Evolutionary conservation across 2,888 invertebrate genomes (phyloP).

Genomic region (Oligia latruncula): DNA sequence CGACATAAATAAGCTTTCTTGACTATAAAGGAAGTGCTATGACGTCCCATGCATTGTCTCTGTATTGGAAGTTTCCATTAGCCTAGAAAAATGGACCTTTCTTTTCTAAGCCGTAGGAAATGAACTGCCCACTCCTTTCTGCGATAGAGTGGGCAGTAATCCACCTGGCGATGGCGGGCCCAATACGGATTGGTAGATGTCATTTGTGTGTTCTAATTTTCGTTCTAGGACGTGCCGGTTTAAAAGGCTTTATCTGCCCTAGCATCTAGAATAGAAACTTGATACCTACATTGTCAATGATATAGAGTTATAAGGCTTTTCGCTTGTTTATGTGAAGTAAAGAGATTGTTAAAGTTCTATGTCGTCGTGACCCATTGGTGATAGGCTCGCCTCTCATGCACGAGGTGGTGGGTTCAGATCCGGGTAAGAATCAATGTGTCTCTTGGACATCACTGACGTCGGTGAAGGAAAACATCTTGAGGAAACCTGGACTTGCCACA

Average conservation of each 20-base stretch:
- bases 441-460: background rate
- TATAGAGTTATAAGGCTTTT: too few species aligned
- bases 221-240: background rate
- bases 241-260: background rate
- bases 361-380: background rate
- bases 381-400: background rate
- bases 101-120: background rate
- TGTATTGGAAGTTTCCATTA: conserved; percentile 31
- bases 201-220: background rate
- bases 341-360: background rate
- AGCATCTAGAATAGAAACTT: background rate
- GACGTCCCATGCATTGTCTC: conserved; percentile 18
- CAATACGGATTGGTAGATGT: background rate
- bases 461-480: background rate
- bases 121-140: background rate
- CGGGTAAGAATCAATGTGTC: background rate
- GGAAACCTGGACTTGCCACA: background rate
- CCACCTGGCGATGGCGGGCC: background rate
- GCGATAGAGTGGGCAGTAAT: background rate
- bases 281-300: background rate
- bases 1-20: conserved; percentile 21
- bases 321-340: background rate
- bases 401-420: background rate
- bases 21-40: conserved; percentile 5
- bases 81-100: conserved; percentile 14